These are phyloP conservation scores for Psammodynastes pulverulentus DNA, from an alignment of 2,113 vertebrate species.

Conservation along the genomic window DNA sequence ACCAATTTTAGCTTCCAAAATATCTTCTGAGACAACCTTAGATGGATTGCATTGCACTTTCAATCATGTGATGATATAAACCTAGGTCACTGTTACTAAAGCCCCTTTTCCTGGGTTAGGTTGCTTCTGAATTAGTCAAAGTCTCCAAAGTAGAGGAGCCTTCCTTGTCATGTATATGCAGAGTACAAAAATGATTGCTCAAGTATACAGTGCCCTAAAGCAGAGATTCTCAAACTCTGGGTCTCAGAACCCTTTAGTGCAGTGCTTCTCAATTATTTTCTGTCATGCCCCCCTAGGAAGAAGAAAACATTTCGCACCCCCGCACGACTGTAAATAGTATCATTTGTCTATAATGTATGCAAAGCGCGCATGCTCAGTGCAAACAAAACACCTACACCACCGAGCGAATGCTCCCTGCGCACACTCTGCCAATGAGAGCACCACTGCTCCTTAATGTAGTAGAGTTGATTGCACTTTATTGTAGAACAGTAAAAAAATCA, in stretches of 20 bases:
- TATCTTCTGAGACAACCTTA: not conserved
- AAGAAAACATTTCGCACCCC: too few relatives aligned
- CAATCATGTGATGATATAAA: not conserved
- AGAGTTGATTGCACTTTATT: too few relatives aligned
- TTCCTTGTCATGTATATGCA: not conserved
- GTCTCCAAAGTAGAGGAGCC: not conserved
- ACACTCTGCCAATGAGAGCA: too few relatives aligned
- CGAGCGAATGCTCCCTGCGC: too few relatives aligned
- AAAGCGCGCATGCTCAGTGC: too few relatives aligned
- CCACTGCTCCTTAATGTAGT: too few relatives aligned
- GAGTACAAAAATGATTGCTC: not conserved
- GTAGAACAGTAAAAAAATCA: too few relatives aligned
- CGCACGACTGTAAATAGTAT: too few relatives aligned
- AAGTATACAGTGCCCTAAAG: not conserved
- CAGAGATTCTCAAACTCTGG: not conserved
- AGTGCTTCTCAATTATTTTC: too few relatives aligned
- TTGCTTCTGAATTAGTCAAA: not conserved
- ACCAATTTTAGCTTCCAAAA: not conserved
- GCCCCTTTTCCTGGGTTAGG: not conserved
- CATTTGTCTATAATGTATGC: too few relatives aligned
- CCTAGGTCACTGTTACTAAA: not conserved
- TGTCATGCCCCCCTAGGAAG: too few relatives aligned
- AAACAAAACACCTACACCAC: too few relatives aligned
- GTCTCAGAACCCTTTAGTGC: not conserved
- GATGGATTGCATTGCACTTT: not conserved